A percentile compares a stretch with the other conserved stretches of the same genome.
Conservation (phyloP, 2,797 vertebrate species). For the Cynopterus sphinx region DNA sequence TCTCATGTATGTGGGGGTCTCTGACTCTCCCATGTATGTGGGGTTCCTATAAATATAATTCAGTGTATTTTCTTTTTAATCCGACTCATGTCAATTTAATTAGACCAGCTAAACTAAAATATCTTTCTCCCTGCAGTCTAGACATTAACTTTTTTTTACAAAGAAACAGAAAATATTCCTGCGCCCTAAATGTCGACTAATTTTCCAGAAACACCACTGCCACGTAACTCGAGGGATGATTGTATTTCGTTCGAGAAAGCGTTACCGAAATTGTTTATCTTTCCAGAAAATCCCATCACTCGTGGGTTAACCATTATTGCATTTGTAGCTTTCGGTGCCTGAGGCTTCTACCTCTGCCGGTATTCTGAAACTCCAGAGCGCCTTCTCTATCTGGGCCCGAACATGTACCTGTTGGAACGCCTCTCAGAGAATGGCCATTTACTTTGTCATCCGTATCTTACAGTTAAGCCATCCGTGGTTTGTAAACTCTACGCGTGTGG, state of each 20-base stretch:
- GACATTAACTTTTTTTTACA: not conserved
- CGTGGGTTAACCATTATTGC: not conserved
- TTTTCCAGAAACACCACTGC: not conserved
- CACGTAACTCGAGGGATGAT: not conserved
- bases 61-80: not conserved
- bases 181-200: not conserved
- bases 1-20: not conserved
- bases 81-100: not conserved
- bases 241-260: not conserved
- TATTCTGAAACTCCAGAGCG: not conserved
- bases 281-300: not conserved
- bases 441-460: not conserved
- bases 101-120: not conserved
- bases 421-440: not conserved
- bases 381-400: not conserved
- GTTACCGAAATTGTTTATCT: not conserved
- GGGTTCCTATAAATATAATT: not conserved
- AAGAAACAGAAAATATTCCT: conserved; percentile 22
- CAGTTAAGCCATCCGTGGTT: not conserved
- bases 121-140: not conserved
- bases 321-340: not conserved
- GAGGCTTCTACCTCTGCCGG: not conserved
- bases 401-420: not conserved
- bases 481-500: not conserved
- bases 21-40: not conserved